A percentile compares a stretch with the other conserved stretches of the same genome.
phyloP scores from a whole-genome alignment of 2,113 vertebrate genomes.

The Andinoacara biseriatus region DNA sequence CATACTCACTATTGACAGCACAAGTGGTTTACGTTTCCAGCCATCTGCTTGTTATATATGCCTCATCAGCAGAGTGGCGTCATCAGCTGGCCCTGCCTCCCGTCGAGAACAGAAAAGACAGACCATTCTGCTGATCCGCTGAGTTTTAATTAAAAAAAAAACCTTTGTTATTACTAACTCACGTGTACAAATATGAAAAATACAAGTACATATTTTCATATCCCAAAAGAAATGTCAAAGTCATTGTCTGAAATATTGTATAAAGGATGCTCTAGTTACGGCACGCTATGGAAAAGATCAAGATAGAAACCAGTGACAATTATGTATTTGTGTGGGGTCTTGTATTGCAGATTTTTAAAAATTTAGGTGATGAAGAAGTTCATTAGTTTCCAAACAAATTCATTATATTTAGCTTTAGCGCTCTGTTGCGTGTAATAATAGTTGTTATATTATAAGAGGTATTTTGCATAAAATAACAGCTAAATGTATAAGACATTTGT shows the following conservation, averaged over 20 bases:
- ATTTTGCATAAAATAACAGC: background rate
- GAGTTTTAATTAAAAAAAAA: background rate
- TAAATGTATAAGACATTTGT: background rate
- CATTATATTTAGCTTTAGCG: background rate
- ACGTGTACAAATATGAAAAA: background rate
- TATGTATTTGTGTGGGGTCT: background rate
- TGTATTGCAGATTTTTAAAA: too few relatives aligned
- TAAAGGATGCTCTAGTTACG: background rate
- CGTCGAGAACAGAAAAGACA: background rate
- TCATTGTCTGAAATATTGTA: background rate
- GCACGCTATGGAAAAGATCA: background rate
- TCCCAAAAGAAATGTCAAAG: background rate
- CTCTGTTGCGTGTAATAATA: background rate
- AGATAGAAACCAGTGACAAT: background rate
- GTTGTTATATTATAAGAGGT: background rate
- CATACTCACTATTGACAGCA: conserved; percentile 47
- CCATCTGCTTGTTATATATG: conserved; percentile 67
- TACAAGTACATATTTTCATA: background rate
- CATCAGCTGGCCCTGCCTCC: conserved; percentile 35
- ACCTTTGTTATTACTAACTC: too few relatives aligned
- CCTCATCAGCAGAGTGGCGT: conserved; percentile 46
- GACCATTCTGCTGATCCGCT: background rate
- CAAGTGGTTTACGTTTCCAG: conserved; percentile 66
- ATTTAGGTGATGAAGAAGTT: too few relatives aligned
- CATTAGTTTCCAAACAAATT: background rate